Percentiles rank a stretch among this genome's conserved stretches.
phyloP scores from a whole-genome alignment of 2,797 vertebrate genomes.

The Anguilla obscura region DNA sequence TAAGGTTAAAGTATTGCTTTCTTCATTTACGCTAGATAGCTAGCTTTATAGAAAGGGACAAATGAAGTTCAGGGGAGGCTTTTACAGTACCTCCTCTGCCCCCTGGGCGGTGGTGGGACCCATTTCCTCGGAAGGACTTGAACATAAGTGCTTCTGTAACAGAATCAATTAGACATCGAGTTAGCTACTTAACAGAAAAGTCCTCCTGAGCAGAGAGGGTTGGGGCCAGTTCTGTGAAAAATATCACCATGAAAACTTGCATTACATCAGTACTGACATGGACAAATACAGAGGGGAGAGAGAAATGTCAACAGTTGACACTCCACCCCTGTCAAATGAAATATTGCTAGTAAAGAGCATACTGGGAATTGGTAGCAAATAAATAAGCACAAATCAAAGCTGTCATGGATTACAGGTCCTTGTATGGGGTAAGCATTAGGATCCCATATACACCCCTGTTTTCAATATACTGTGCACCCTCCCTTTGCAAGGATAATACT shows the following conservation, averaged over 20 bases:
- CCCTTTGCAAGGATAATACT: neutral
- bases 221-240: neutral
- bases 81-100: slow-evolving; percentile 48
- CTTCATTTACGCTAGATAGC: neutral
- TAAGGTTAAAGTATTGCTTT: slow-evolving; percentile 1
- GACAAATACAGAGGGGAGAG: neutral
- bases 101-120: slow-evolving; percentile 46
- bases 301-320: neutral
- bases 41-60: neutral
- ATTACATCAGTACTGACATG: neutral
- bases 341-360: neutral
- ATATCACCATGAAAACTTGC: neutral
- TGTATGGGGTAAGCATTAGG: neutral
- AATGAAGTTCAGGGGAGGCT: neutral
- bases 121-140: slow-evolving; percentile 52
- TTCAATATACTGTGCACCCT: neutral
- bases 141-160: slow-evolving; percentile 66
- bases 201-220: neutral
- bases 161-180: slow-evolving; percentile 27
- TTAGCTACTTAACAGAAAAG: slow-evolving; percentile 19
- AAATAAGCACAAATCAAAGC: neutral
- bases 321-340: neutral
- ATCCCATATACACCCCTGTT: neutral
- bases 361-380: neutral
- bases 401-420: neutral